Evolutionary conservation across 2,797 vertebrate species (phyloP).

Genomic region (Varecia variegata): DNA sequence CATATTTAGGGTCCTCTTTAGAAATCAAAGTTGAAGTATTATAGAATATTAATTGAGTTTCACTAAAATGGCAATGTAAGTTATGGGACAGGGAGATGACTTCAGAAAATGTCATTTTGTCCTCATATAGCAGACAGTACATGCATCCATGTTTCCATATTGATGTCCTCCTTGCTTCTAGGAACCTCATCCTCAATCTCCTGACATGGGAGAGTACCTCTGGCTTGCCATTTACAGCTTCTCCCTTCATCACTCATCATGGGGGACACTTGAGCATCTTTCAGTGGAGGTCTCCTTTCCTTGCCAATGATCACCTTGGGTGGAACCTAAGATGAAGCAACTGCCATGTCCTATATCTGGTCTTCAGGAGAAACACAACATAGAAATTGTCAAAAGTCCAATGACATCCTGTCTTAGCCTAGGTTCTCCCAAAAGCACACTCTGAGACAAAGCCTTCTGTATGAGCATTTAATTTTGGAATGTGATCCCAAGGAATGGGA

Average conservation of each 20-base stretch:
- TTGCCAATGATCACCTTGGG: background rate
- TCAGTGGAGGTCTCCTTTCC: background rate
- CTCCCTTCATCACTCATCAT: background rate
- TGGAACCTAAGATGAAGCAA: background rate
- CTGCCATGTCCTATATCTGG: background rate
- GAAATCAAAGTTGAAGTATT: constrained; percentile 45
- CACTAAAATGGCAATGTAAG: background rate
- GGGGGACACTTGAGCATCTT: background rate
- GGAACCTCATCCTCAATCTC: background rate
- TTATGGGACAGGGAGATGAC: background rate
- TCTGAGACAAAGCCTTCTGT: background rate
- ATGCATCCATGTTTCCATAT: background rate
- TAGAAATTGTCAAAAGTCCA: background rate
- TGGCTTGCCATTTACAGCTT: background rate
- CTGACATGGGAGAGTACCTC: background rate
- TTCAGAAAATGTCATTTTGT: background rate
- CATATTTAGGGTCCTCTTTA: background rate
- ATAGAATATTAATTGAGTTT: background rate
- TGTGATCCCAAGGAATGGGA: background rate
- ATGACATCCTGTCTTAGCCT: background rate
- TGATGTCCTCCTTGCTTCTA: background rate
- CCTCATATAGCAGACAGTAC: background rate
- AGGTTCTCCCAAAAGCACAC: background rate
- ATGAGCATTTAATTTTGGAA: background rate
- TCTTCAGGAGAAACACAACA: background rate